These are phyloP conservation scores for Clarias pachynema DNA, from an alignment of 2,797 vertebrate species.

Conservation along the genomic window DNA sequence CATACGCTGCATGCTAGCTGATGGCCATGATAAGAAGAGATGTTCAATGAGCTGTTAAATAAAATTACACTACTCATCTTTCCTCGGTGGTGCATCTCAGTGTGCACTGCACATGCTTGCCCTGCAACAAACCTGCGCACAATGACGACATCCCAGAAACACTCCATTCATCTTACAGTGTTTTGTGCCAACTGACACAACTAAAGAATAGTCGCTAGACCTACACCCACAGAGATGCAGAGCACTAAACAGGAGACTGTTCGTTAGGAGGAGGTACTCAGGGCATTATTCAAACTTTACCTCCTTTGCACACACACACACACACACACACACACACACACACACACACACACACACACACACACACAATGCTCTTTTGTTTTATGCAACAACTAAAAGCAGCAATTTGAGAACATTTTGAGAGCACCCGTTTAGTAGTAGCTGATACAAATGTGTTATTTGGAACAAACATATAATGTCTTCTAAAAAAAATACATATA, in stretches of 20 bases:
- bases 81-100: slow-evolving; percentile 38
- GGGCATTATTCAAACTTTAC: slow-evolving; percentile 17
- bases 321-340: not conserved
- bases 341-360: not conserved
- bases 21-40: slow-evolving; percentile 48
- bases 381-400: not conserved
- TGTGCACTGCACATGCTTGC: slow-evolving; percentile 27
- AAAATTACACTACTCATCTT: slow-evolving; percentile 58
- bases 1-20: slow-evolving; percentile 28
- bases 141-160: slow-evolving; percentile 55
- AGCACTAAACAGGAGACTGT: not conserved
- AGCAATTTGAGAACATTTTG: too few relatives aligned
- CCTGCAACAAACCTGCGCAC: slow-evolving; percentile 34
- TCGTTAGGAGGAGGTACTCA: not conserved
- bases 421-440: not conserved
- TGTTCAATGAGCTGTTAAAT: slow-evolving; percentile 66
- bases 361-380: not conserved
- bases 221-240: not conserved
- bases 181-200: slow-evolving; percentile 50
- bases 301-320: not conserved
- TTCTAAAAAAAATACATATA: not conserved
- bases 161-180: slow-evolving; percentile 61
- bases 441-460: not conserved
- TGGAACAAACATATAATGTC: not conserved
- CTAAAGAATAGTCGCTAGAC: slow-evolving; percentile 17